phyloP scores from a whole-genome alignment of 2,797 vertebrate genomes.

The Poeciliopsis turneri region DNA sequence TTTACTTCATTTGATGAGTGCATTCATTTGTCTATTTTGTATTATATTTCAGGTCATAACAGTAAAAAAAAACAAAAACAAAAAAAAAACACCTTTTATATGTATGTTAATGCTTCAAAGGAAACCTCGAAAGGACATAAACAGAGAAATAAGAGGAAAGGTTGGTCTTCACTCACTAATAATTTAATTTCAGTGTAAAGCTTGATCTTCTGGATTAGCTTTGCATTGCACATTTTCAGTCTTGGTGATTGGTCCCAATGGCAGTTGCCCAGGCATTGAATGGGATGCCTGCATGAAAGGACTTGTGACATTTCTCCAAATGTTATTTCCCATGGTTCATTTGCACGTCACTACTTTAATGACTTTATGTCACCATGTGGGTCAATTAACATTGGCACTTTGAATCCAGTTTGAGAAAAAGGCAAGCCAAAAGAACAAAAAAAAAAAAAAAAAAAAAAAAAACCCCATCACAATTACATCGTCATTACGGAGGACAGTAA shows the following conservation, averaged over 20 bases:
- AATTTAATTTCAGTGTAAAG: neutral
- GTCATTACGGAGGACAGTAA: neutral
- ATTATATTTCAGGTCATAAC: neutral
- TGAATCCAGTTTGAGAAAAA: neutral
- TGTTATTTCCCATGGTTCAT: conserved; percentile 2
- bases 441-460: neutral
- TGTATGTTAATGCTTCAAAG: neutral
- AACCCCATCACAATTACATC: neutral
- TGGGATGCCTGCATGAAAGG: neutral
- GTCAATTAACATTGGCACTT: conserved; percentile 3
- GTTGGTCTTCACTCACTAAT: neutral
- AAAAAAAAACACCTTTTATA: neutral
- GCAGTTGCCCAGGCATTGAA: neutral
- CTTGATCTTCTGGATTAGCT: neutral
- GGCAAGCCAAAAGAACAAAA: neutral
- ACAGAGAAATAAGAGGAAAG: neutral
- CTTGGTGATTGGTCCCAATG: neutral
- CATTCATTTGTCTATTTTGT: neutral
- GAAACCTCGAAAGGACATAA: neutral
- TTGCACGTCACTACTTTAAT: neutral
- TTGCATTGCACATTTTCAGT: neutral
- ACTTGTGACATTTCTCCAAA: conserved; percentile 4
- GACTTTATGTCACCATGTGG: conserved; percentile 7
- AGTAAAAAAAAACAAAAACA: neutral
- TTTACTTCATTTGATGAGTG: neutral